phyloP scores from a whole-genome alignment of 2,888 invertebrate genomes.

The Tenthredo mesomela region DNA sequence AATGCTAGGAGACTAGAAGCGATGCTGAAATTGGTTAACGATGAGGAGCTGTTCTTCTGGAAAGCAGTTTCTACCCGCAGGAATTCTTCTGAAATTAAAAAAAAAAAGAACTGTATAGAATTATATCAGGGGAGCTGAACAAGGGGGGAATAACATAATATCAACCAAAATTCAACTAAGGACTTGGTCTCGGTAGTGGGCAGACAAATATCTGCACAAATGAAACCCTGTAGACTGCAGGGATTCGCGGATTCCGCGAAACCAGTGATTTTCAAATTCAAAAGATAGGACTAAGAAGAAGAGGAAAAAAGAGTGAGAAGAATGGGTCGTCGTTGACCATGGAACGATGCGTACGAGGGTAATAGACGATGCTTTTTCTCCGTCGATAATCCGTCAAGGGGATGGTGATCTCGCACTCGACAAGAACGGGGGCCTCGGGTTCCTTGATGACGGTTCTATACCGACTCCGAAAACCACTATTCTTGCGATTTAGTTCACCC shows the following conservation, averaged over 20 bases:
- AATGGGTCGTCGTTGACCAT: background rate
- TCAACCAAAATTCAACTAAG: background rate
- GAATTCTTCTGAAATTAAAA: background rate
- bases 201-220: background rate
- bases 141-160: background rate
- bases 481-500: background rate
- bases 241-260: background rate
- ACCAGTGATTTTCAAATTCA: background rate
- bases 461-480: background rate
- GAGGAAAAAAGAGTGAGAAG: background rate
- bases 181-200: background rate
- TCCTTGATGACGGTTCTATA: slow-evolving; percentile 57
- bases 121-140: background rate
- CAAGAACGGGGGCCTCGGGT: slow-evolving; percentile 58
- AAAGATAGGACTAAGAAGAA: background rate
- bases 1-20: background rate
- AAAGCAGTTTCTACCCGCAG: slow-evolving; percentile 15
- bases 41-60: slow-evolving; percentile 20
- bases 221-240: background rate
- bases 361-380: slow-evolving; percentile 64
- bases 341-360: slow-evolving; percentile 59
- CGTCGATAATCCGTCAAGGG: slow-evolving; percentile 65
- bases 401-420: slow-evolving; percentile 67
- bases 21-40: slow-evolving; percentile 5
- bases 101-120: background rate